These are phyloP conservation scores for Drosophila pallidifrons DNA, from an alignment of 1,140 invertebrate species.

Conservation along the genomic window DNA sequence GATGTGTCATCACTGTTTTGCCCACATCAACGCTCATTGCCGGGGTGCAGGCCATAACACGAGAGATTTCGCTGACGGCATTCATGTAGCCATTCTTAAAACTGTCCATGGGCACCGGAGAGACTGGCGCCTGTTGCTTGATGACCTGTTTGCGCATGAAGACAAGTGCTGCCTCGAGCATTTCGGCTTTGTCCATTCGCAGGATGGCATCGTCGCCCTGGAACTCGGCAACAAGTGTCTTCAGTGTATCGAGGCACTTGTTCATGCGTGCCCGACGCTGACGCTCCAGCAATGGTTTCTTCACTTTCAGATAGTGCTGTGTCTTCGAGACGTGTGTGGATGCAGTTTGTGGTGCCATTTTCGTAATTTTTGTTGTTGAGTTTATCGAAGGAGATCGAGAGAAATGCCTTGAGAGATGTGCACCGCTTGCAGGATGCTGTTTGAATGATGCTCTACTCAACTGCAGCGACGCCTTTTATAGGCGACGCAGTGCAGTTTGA, in stretches of 20 bases:
- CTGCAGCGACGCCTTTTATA: slow-evolving; percentile 69
- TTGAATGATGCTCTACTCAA: slow-evolving; percentile 66
- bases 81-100: slow-evolving; percentile 96
- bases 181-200: slow-evolving; percentile 98
- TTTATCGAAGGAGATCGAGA: background rate
- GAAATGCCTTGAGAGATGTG: slow-evolving; percentile 47
- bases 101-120: slow-evolving; percentile 87
- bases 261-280: slow-evolving; percentile 97
- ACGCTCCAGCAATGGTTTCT: slow-evolving; percentile 98
- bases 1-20: slow-evolving; percentile 94
- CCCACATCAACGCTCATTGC: slow-evolving; percentile 93
- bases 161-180: slow-evolving; percentile 95
- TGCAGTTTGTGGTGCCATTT: slow-evolving; percentile 73
- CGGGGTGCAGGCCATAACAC: slow-evolving; percentile 92
- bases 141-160: slow-evolving; percentile 88
- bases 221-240: slow-evolving; percentile 95
- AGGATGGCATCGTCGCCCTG: slow-evolving; percentile 95
- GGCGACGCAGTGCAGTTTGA: slow-evolving; percentile 20
- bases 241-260: slow-evolving; percentile 96
- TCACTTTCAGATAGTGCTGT: slow-evolving; percentile 96
- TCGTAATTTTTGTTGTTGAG: slow-evolving; percentile 14
- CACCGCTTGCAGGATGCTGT: slow-evolving; percentile 76
- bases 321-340: slow-evolving; percentile 88
- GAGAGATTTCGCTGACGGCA: slow-evolving; percentile 96
- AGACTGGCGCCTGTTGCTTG: slow-evolving; percentile 83